Base-by-base conservation (phyloP, 2,797 vertebrate species). In the Varecia variegata region DNA sequence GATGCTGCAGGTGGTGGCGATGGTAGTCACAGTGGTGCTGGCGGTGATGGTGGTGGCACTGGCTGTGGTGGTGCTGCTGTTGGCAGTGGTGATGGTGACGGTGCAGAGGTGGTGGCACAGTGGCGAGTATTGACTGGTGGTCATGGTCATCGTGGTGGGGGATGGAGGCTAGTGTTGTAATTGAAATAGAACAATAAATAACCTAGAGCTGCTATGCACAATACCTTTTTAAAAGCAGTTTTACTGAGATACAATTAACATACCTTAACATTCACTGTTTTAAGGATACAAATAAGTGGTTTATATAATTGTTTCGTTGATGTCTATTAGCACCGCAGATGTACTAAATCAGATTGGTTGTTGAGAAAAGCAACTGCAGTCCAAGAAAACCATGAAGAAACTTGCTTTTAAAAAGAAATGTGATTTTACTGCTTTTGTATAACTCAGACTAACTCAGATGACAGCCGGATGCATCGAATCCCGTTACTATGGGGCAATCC, bases 41-140 rank as follows among this genome's bases (percentile, higher is more conserved):
- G 11, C 30, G 7, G 21, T 7, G 30, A 6, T 17, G 23, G 56
- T 12, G 9, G 13, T 35, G 9, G 45, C 18, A 0, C 0, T 32
- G n/a, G 35, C 23, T 0, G 0, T 38, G 0, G 12, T 6, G 0
- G 8, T 12, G 12, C 3, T 23, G 50, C 0, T 2, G 7, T 10
- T 5, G 40, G 58, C 18, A 3, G 21, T 27, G 20, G 50, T 35
- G 45, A 15, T 11, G 3, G 14, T 45, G 30, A 14, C 3, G 5
- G 4, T 30, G 14, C 14, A n/a, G 50, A 65, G 43, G 17, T 35
- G 80, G 43, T 5, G 7, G 27, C 3, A 1, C 25, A 18, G n/a
- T 54, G 82, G 3, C 20, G 8, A 38, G 15, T 4, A 0, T 5
- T 10, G 56, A 35, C 11, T 7, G 67, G 38, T 32, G 54, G 58